phyloP scores from a whole-genome alignment of 2,888 invertebrate species.

The Syrphus vitripennis region DNA sequence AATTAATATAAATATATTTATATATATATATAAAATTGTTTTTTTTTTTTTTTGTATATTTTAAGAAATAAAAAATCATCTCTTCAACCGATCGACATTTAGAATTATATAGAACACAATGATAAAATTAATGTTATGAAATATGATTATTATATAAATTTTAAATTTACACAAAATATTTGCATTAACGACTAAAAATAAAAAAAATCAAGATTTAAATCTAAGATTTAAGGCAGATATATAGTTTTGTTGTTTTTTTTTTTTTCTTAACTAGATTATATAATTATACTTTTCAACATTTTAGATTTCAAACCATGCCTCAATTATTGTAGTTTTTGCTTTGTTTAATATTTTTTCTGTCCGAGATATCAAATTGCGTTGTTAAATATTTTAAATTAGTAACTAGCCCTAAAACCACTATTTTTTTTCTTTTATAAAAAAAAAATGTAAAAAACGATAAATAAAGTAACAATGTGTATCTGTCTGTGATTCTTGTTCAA shows the following conservation, averaged over 20 bases:
- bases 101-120: slow-evolving; percentile 68
- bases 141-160: slow-evolving; percentile 46
- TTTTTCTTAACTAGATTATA: slow-evolving; percentile 16
- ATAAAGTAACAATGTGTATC: slow-evolving; percentile 44
- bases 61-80: slow-evolving; percentile 5
- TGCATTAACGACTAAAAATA: slow-evolving; percentile 46
- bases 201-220: slow-evolving; percentile 43
- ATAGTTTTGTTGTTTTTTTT: slow-evolving; percentile 31
- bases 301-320: slow-evolving; percentile 60
- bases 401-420: slow-evolving; percentile 63
- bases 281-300: slow-evolving; percentile 27
- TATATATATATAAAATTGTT: slow-evolving; percentile 2
- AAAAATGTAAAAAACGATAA: slow-evolving; percentile 30
- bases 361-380: slow-evolving; percentile 46
- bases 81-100: slow-evolving; percentile 45
- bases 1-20: slow-evolving; percentile 54
- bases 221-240: slow-evolving; percentile 66
- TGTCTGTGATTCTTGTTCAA: slow-evolving; percentile 8
- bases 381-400: slow-evolving; percentile 66
- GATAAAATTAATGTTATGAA: slow-evolving; percentile 55
- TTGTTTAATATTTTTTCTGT: not conserved
- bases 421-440: slow-evolving; percentile 42
- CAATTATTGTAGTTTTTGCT: slow-evolving; percentile 46
- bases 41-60: slow-evolving; percentile 1
- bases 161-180: slow-evolving; percentile 57